A percentile compares a stretch with the other conserved stretches of the same genome.
Evolutionary conservation across 2,888 invertebrate genomes (phyloP).

Genomic region (Ectobius pallidus): DNA sequence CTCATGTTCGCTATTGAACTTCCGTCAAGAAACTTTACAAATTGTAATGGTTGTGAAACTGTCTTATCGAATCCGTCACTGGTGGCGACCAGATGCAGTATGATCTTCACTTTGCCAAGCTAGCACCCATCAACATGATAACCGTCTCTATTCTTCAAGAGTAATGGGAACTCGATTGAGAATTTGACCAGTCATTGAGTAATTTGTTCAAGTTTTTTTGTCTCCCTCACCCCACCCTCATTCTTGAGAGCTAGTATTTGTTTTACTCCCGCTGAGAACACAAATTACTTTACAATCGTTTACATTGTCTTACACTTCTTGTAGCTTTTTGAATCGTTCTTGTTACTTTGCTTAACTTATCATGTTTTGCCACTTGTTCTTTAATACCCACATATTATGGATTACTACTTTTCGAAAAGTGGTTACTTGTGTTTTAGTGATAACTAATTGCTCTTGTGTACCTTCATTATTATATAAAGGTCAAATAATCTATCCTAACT

Average conservation of each 20-base stretch:
- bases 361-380: too few relatives aligned
- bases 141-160: slow-evolving; percentile 26
- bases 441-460: not conserved
- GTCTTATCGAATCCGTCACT: too few relatives aligned
- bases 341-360: not conserved
- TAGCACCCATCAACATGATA: slow-evolving; percentile 14
- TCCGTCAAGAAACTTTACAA: too few relatives aligned
- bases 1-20: too few relatives aligned
- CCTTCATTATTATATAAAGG: too few relatives aligned
- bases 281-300: slow-evolving; percentile 65
- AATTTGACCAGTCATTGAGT: slow-evolving; percentile 67
- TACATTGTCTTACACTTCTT: slow-evolving; percentile 11
- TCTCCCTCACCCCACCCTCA: not conserved
- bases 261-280: slow-evolving; percentile 66
- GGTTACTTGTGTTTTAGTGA: too few relatives aligned
- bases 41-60: too few relatives aligned
- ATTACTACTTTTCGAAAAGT: too few relatives aligned
- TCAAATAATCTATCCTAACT: too few relatives aligned
- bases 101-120: not conserved
- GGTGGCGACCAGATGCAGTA: too few relatives aligned
- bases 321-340: too few relatives aligned
- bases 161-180: slow-evolving; percentile 50
- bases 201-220: slow-evolving; percentile 55
- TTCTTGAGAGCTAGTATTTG: slow-evolving; percentile 55
- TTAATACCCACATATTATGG: too few relatives aligned